Evolutionary conservation across 2,797 vertebrate species (phyloP), one percentile per base, ranked within the genome.

Genomic region (Sebastes dallii): DNA sequence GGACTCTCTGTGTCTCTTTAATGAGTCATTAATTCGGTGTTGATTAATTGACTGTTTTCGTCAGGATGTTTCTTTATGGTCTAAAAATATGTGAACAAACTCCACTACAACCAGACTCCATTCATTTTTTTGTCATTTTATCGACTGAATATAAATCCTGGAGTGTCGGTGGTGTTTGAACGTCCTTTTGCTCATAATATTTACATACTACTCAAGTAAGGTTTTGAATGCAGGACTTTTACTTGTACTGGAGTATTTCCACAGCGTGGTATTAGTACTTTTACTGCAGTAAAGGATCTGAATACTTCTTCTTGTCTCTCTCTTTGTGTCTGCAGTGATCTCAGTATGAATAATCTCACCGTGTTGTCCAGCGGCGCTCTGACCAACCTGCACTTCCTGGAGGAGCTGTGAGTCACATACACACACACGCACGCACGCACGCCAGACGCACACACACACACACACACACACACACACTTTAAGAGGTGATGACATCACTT

Each of bases 311-410:
- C 42, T 46, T 18, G 36, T 39, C 3, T 69, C n/a, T 75, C 30
- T 95, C 71, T 94, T 61, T 94, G 77, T 86, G 50, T 93, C 92
- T 90, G 68, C 95, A 98, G 98, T 36, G 98, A 98, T 91, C 96
- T 98, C 91, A 98, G 98, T 83, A 99, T 99, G 98, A 99, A 99
- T 94, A 98, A 98, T 93, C 96, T 99, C 86, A 97, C 96, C 55
- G 94, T 93, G 88, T 88, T 98, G 90, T 88, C 96, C 88, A 92
- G 89, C 30, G 95, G 94, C 77, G 94, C 93, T 29, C 92, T 97
- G 84, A 93, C 95, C 91, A 95, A 92, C 76, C 96, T 98, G 66
- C 96, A 97, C 92, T 97, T 98, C 94, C 96, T 99, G 82, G 97
- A 98, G 94, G 98, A 98, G 91, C 91, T 99, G 98, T 99, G 94